phyloP scores from a whole-genome alignment of 2,797 vertebrate species.

The Calcarius lapponicus region DNA sequence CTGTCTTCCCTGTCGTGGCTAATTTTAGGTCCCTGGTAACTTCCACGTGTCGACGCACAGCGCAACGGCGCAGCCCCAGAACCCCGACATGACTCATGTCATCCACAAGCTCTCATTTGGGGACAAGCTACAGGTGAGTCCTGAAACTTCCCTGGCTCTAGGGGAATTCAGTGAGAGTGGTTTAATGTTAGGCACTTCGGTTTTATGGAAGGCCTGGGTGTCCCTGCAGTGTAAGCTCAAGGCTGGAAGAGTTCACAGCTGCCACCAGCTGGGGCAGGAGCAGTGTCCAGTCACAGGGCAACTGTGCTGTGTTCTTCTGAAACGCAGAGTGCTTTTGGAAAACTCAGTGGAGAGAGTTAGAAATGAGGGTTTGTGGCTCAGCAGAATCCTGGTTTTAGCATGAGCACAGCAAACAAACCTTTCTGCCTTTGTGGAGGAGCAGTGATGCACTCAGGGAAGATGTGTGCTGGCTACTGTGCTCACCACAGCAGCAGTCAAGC shows the following conservation, averaged over 20 bases:
- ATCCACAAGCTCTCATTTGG: slow-evolving; percentile 97
- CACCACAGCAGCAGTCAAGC: neutral
- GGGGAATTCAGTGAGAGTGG: neutral
- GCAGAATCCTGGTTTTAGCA: neutral
- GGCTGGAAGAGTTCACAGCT: neutral
- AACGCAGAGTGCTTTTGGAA: neutral
- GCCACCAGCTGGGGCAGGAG: neutral
- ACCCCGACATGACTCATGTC: slow-evolving; percentile 95
- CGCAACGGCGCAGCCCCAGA: slow-evolving; percentile 95
- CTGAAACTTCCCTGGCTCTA: neutral
- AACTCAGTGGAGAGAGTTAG: neutral
- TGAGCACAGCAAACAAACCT: neutral
- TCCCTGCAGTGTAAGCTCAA: neutral
- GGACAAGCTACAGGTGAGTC: slow-evolving; percentile 89
- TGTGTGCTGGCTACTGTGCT: neutral
- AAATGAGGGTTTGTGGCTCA: neutral
- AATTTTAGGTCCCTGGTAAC: slow-evolving; percentile 93
- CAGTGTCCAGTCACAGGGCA: neutral
- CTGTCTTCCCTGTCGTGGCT: slow-evolving; percentile 46
- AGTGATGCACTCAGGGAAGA: neutral
- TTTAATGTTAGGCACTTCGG: neutral
- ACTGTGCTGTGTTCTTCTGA: neutral
- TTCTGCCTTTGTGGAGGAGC: neutral
- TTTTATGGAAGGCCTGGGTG: neutral
- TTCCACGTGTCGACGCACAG: slow-evolving; percentile 98